Evolutionary conservation across 1,140 invertebrate genomes (phyloP).

Genomic region (Anastrepha ludens): DNA sequence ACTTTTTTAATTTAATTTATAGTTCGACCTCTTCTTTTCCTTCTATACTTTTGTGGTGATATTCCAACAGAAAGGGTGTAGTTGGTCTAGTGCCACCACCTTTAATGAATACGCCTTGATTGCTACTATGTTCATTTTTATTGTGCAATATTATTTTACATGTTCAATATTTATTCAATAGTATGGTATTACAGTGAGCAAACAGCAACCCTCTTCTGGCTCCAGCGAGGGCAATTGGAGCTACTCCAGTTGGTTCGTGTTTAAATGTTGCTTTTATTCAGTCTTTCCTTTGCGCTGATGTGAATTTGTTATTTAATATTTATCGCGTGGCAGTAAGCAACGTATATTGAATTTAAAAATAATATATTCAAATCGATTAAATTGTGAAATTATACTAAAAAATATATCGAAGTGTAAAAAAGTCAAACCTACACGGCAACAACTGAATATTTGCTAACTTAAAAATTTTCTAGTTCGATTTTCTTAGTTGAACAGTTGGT

Average conservation of each 20-base stretch:
- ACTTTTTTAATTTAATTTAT: too few relatives aligned
- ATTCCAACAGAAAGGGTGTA: too few relatives aligned
- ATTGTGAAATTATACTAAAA: neutral
- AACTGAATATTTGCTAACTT: neutral
- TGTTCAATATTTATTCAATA: neutral
- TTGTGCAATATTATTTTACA: slow-evolving; percentile 17
- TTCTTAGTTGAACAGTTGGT: neutral
- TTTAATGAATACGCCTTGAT: too few relatives aligned
- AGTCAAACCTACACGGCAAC: neutral
- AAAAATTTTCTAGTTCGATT: slow-evolving; percentile 23
- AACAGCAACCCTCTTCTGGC: slow-evolving; percentile 16
- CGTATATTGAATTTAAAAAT: slow-evolving; percentile 34
- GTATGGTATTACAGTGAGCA: neutral
- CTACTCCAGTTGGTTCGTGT: slow-evolving; percentile 32
- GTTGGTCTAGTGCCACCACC: too few relatives aligned
- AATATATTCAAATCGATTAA: neutral
- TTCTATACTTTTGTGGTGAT: too few relatives aligned
- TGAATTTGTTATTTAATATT: neutral
- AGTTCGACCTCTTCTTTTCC: too few relatives aligned
- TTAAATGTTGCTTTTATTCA: slow-evolving; percentile 38
- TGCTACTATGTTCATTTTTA: neutral
- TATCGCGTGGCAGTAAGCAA: slow-evolving; percentile 10
- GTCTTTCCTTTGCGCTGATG: slow-evolving; percentile 38
- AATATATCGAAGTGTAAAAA: neutral
- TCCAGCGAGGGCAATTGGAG: slow-evolving; percentile 26